Conservation (phyloP, 2,888 invertebrate genomes). For the Opisthograptis luteolata region DNA sequence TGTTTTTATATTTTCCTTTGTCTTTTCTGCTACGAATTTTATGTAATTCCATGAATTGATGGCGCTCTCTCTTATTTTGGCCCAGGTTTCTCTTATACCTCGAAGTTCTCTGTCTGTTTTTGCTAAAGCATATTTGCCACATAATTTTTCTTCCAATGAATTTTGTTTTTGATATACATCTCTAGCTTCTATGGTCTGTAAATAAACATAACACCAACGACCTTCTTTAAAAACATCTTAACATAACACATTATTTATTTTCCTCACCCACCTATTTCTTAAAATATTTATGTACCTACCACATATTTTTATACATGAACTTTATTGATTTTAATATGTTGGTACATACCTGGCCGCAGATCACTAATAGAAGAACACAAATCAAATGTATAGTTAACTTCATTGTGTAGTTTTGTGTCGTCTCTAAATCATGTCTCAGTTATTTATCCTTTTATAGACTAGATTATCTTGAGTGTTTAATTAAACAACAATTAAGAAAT, state of each 20-base stretch:
- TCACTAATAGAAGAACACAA: slow-evolving; percentile 18
- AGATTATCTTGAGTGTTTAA: slow-evolving; percentile 30
- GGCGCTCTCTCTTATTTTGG: slow-evolving; percentile 47
- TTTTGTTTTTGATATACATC: slow-evolving; percentile 11
- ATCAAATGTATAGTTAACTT: slow-evolving; percentile 20
- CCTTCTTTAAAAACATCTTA: neutral
- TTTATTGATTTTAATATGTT: neutral
- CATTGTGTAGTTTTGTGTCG: slow-evolving; percentile 24
- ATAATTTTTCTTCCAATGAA: slow-evolving; percentile 3
- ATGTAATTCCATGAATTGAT: slow-evolving; percentile 49
- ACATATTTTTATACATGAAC: no score
- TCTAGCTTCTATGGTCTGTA: slow-evolving; percentile 26
- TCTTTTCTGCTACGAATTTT: slow-evolving; percentile 46
- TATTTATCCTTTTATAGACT: slow-evolving; percentile 28
- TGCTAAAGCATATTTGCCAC: slow-evolving; percentile 19
- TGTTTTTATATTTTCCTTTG: slow-evolving; percentile 43
- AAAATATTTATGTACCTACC: no score
- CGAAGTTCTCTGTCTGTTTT: slow-evolving; percentile 26
- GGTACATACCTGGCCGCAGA: slow-evolving; percentile 26
- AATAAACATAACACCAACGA: neutral
- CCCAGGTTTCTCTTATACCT: slow-evolving; percentile 44
- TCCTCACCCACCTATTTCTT: no score
- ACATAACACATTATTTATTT: neutral
- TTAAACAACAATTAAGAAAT: slow-evolving; percentile 32
- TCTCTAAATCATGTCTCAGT: slow-evolving; percentile 21